Conservation (phyloP, 2,797 vertebrate genomes). For the Lacerta agilis region DNA sequence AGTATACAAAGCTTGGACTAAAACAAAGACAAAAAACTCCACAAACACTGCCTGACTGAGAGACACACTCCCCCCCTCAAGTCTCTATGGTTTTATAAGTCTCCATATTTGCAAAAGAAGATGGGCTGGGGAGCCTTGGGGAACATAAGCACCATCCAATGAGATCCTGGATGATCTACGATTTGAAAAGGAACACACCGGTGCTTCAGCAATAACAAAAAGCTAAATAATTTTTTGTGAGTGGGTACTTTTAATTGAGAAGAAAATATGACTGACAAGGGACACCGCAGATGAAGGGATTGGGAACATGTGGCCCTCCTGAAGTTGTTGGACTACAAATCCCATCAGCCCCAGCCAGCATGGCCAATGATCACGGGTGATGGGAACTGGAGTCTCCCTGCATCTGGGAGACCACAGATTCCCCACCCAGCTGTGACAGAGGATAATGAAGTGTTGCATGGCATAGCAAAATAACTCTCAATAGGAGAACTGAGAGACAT, state of each 20-base stretch:
- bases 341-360: too few relatives aligned
- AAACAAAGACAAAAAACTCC: not conserved
- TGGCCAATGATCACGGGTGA: too few relatives aligned
- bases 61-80: not conserved
- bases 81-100: not conserved
- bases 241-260: too few relatives aligned
- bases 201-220: too few relatives aligned
- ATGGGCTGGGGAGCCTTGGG: accelerated
- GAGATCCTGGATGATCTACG: not conserved
- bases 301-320: too few relatives aligned
- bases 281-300: too few relatives aligned
- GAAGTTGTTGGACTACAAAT: too few relatives aligned
- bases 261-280: too few relatives aligned
- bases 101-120: not conserved
- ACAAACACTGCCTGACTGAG: not conserved
- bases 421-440: not conserved
- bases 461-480: not conserved
- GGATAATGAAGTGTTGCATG: not conserved
- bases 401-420: too few relatives aligned
- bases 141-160: not conserved
- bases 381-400: too few relatives aligned
- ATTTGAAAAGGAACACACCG: too few relatives aligned
- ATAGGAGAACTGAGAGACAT: not conserved
- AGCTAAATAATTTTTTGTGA: too few relatives aligned
- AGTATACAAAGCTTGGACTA: not conserved